Conservation (phyloP, 2,888 invertebrate species). For the Asteroscopus sphinx region DNA sequence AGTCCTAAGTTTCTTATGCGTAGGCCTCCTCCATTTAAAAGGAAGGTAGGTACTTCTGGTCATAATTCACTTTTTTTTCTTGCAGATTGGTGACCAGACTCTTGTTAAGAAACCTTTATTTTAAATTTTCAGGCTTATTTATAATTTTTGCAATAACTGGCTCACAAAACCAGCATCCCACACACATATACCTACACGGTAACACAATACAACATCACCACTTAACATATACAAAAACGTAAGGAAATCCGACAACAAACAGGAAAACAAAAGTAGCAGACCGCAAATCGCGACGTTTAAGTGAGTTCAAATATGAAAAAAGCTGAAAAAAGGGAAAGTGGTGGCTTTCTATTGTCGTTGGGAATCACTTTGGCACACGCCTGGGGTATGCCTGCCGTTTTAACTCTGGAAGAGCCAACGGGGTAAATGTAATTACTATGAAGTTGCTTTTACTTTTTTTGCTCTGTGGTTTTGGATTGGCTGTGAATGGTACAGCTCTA, state of each 20-base stretch:
- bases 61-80: too few species aligned
- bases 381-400: conserved; percentile 34
- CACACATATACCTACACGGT: conserved; percentile 25
- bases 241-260: conserved; percentile 74
- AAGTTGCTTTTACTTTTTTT: conserved; percentile 26
- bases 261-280: conserved; percentile 75
- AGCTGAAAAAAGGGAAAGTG: conserved; percentile 81
- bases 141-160: too few species aligned
- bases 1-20: too few species aligned
- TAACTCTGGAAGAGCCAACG: conserved; percentile 38
- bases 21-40: too few species aligned
- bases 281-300: conserved; percentile 78
- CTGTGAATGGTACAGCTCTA: neutral
- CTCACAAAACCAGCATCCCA: neutral
- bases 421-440: conserved; percentile 41
- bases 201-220: conserved; percentile 47
- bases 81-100: too few species aligned
- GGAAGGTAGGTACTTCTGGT: too few species aligned
- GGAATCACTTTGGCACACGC: conserved; percentile 75
- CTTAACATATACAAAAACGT: conserved; percentile 58
- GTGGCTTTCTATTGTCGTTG: conserved; percentile 72
- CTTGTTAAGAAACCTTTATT: too few species aligned
- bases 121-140: too few species aligned
- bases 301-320: conserved; percentile 85
- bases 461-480: conserved; percentile 18